These are phyloP conservation scores for Acanthaster planci DNA, from an alignment of 35 echinoderm and acorn worm genomes.

Conservation along the genomic window DNA sequence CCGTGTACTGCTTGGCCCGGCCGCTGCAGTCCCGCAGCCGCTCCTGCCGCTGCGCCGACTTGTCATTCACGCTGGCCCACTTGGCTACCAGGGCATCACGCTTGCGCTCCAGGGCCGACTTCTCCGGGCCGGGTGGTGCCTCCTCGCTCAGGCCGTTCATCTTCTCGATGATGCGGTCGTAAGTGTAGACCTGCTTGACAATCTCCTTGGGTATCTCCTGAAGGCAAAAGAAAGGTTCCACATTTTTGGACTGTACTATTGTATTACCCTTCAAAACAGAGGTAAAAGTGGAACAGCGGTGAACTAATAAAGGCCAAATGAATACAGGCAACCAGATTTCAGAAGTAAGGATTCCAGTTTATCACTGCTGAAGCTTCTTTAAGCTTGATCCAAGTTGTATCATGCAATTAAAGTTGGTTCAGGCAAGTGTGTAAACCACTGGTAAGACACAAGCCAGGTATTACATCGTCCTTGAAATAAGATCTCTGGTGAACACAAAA, in stretches of 20 bases:
- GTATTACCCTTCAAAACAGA: not conserved
- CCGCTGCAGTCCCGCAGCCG: slow-evolving; percentile 67
- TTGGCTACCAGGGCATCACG: slow-evolving; percentile 61
- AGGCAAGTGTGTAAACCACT: too few relatives aligned
- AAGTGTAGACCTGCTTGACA: slow-evolving; percentile 94
- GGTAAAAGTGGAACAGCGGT: not conserved
- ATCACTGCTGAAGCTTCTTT: too few relatives aligned
- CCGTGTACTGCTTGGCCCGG: slow-evolving; percentile 85
- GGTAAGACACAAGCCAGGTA: too few relatives aligned
- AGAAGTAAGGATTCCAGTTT: too few relatives aligned
- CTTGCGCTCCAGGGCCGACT: slow-evolving; percentile 75
- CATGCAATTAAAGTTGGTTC: too few relatives aligned
- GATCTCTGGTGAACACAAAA: too few relatives aligned
- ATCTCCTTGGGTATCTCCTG: slow-evolving; percentile 98
- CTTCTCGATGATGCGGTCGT: slow-evolving; percentile 90
- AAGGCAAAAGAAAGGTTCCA: not conserved
- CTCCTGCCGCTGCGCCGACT: slow-evolving; percentile 56
- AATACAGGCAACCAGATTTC: not conserved
- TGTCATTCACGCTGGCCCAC: slow-evolving; percentile 76
- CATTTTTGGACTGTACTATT: too few relatives aligned
- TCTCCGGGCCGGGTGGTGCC: slow-evolving; percentile 70
- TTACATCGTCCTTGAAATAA: too few relatives aligned
- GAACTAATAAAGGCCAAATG: not conserved
- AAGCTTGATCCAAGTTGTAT: too few relatives aligned
- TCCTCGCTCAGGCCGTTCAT: slow-evolving; percentile 77